Percentiles rank a stretch among this genome's conserved stretches.
phyloP scores from a whole-genome alignment of 1,140 invertebrate genomes.

The Ruditapes philippinarum region DNA sequence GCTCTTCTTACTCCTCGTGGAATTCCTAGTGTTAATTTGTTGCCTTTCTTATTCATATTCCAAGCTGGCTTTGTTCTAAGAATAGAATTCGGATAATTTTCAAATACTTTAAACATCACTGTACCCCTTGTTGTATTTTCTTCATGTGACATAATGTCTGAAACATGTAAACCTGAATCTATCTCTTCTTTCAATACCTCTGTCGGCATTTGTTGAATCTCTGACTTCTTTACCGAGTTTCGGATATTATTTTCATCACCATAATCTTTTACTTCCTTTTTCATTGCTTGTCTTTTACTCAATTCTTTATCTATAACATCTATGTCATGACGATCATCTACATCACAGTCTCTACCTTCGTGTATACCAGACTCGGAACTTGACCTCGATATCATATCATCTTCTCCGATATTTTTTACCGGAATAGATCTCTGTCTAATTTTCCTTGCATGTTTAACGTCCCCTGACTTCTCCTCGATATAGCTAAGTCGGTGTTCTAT shows the following conservation, averaged over 20 bases:
- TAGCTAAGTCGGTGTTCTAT: slow-evolving; percentile 55
- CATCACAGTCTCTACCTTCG: background rate
- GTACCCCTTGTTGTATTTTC: background rate
- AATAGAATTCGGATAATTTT: slow-evolving; percentile 38
- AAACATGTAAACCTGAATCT: slow-evolving; percentile 18
- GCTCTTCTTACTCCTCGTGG: slow-evolving; percentile 35
- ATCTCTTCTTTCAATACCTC: background rate
- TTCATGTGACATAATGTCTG: slow-evolving; percentile 55
- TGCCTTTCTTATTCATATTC: slow-evolving; percentile 4
- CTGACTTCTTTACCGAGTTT: background rate
- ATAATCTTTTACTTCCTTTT: background rate
- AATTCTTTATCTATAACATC: slow-evolving; percentile 2
- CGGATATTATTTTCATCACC: background rate
- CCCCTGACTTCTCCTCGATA: slow-evolving; percentile 52
- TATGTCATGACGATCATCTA: background rate
- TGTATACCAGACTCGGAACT: slow-evolving; percentile 61
- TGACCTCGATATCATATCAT: slow-evolving; percentile 5
- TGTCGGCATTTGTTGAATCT: background rate
- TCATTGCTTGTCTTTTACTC: background rate
- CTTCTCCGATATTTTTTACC: background rate
- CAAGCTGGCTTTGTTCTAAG: background rate
- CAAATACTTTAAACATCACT: slow-evolving; percentile 55
- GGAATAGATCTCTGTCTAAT: background rate
- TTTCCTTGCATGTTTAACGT: background rate
- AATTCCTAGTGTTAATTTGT: slow-evolving; percentile 43